Evolutionary conservation across 2,888 invertebrate genomes (phyloP), one percentile per base, ranked within the genome.

Genomic region (Eledone cirrhosa): DNA sequence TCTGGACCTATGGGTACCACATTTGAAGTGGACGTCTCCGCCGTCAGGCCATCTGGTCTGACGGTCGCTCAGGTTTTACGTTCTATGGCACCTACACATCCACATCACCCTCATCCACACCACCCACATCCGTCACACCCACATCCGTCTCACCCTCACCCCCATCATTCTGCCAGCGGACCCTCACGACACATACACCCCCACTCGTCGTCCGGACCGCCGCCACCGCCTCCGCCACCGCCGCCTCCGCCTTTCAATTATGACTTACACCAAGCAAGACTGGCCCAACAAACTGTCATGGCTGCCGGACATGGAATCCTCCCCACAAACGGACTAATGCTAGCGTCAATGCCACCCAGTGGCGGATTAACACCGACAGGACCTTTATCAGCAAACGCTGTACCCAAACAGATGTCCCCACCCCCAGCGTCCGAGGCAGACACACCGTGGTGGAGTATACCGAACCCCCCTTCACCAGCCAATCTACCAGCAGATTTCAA

Each of bases 401-500:
- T 80, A 14, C 81, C 84, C 5, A 87, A 86, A 80, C 87, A 86
- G 67, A 77, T 88, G 65, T 89, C 88, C 13, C 88, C 87, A 24
- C 86, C 85, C 0, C 86, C 87, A 2, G 87, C 88, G 13, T 77
- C 85, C 8, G 87, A 88, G 79, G 88, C 88, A 8, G 88, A 88
- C 77, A 82, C 84, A 8, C 85, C 87, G 1, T 87, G 87, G 87
- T 88, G 89, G 88, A 87, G 87, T 77, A 84, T 87, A 7, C 85
- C 82, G 78, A 81, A 83, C 16, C 81, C 81, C 16, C 78, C 69
- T 1, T 72, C 81, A n/a, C 48, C 84, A 11, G 77, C 78, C 19
- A 59, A 75, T 16, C 48, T 78, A 3, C 53, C 79, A 1, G 53
- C 78, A 13, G 79, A 79, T 47, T 79, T 75, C 67, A 77, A 77